phyloP scores from a whole-genome alignment of 2,797 vertebrate genomes.

The Phataginus tricuspis region DNA sequence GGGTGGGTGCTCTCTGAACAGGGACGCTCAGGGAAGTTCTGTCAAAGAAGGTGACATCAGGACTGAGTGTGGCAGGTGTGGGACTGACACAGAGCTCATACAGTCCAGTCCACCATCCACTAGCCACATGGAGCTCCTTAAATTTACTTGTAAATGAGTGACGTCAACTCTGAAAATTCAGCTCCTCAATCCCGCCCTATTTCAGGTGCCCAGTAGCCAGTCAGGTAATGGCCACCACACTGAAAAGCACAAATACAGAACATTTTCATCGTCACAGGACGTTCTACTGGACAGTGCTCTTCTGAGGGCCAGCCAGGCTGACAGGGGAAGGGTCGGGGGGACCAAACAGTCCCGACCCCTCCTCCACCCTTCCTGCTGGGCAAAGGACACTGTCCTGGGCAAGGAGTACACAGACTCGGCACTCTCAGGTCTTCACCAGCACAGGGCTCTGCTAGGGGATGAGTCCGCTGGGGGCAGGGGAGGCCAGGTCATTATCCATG shows the following conservation, averaged over 20 bases:
- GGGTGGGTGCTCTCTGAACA: background rate
- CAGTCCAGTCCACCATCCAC: background rate
- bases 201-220: background rate
- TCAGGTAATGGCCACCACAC: accelerated
- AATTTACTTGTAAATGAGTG: background rate
- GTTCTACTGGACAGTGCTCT: background rate
- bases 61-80: background rate
- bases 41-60: background rate
- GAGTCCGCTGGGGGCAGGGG: background rate
- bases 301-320: background rate
- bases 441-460: background rate
- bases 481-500: background rate
- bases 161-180: background rate
- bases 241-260: background rate
- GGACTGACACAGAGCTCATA: background rate
- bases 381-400: background rate
- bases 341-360: background rate
- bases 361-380: background rate
- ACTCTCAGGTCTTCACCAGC: background rate
- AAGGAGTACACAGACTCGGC: too few species aligned
- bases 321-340: background rate
- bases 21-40: background rate
- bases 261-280: background rate
- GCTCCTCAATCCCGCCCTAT: background rate
- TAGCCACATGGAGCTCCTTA: background rate